These are phyloP conservation scores for Clarias gariepinus DNA, from an alignment of 2,113 vertebrate genomes.

Conservation along the genomic window DNA sequence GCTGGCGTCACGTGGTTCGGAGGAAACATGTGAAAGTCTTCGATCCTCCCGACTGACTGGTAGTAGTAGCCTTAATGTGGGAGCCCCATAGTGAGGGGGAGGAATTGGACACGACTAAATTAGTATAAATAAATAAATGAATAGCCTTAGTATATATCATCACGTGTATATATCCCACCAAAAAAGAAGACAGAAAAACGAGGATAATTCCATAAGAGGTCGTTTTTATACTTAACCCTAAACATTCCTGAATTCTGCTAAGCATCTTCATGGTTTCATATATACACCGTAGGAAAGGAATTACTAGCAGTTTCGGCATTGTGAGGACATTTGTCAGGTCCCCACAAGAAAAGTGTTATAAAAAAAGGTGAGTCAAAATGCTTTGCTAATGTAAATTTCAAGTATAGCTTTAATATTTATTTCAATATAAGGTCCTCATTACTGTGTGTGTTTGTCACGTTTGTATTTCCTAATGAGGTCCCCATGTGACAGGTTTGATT, in stretches of 20 bases:
- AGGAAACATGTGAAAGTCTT: too few species aligned
- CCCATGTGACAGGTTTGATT: neutral
- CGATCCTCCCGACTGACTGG: too few species aligned
- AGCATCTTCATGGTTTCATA: neutral
- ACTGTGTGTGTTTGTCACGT: neutral
- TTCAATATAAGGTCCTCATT: neutral
- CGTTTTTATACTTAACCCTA: conserved; percentile 37
- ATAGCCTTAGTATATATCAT: too few species aligned
- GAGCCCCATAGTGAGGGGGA: too few species aligned
- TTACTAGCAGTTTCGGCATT: neutral
- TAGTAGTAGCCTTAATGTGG: too few species aligned
- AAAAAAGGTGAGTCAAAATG: neutral
- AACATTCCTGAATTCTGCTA: conserved; percentile 52
- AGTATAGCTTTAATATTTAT: neutral
- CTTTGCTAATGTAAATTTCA: neutral
- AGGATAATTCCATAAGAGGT: neutral
- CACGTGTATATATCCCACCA: too few species aligned
- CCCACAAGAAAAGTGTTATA: neutral
- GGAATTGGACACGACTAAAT: too few species aligned
- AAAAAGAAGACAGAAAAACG: neutral
- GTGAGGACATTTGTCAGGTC: neutral
- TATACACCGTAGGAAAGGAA: neutral
- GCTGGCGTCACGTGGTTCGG: too few species aligned
- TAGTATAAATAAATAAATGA: too few species aligned
- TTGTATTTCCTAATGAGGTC: neutral